These are phyloP conservation scores for Eledona agricola DNA, from an alignment of 2,888 invertebrate genomes.

Conservation along the genomic window DNA sequence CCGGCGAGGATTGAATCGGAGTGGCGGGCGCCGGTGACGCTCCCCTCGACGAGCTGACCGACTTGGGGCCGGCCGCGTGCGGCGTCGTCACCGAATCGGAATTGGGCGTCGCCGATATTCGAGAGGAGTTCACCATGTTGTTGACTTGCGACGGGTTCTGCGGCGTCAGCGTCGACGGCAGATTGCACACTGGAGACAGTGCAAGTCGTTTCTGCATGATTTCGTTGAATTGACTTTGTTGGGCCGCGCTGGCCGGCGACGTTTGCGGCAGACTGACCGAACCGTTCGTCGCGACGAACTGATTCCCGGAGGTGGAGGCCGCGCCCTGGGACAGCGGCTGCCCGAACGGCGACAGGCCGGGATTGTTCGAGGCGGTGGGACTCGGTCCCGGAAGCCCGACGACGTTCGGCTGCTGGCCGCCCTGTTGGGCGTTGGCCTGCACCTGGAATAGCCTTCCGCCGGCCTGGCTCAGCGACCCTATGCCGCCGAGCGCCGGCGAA, in stretches of 20 bases:
- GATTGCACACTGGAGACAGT: conserved; percentile 59
- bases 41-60: conserved; percentile 70
- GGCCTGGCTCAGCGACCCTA: conserved; percentile 51
- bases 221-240: conserved; percentile 66
- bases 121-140: conserved; percentile 56
- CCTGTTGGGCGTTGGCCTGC: conserved; percentile 56
- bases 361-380: conserved; percentile 70
- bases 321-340: conserved; percentile 64
- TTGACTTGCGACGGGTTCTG: conserved; percentile 62
- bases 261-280: conserved; percentile 60
- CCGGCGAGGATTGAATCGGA: conserved; percentile 59
- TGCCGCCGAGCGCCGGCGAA: conserved; percentile 69
- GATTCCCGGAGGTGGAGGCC: conserved; percentile 51
- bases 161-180: conserved; percentile 54
- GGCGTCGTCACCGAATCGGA: conserved; percentile 64
- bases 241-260: conserved; percentile 57
- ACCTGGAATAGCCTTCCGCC: conserved; percentile 58
- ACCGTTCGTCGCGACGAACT: conserved; percentile 63
- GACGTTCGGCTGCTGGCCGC: conserved; percentile 67
- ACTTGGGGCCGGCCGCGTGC: conserved; percentile 69
- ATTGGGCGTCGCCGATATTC: conserved; percentile 58
- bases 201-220: conserved; percentile 68
- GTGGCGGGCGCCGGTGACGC: conserved; percentile 66
- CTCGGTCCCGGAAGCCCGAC: conserved; percentile 83
- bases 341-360: conserved; percentile 78